A percentile compares a stretch with the other conserved stretches of the same genome.
Conservation (phyloP, 2,113 vertebrate genomes). For the Heteronetta atricapilla region DNA sequence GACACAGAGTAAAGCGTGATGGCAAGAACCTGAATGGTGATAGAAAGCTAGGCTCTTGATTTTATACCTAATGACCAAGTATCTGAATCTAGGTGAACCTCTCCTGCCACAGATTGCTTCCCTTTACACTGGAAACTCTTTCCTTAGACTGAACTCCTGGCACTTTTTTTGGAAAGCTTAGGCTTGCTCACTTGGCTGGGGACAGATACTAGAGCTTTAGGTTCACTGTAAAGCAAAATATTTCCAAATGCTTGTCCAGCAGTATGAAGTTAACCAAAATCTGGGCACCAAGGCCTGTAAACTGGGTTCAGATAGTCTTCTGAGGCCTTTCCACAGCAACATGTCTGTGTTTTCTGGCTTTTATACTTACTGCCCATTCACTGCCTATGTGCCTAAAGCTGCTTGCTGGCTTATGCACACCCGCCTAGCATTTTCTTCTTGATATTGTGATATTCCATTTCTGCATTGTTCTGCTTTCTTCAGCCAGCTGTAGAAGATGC, state of each 20-base stretch:
- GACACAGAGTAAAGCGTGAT: background rate
- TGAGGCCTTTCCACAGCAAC: background rate
- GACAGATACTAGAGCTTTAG: background rate
- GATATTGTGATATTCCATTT: background rate
- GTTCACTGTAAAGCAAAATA: background rate
- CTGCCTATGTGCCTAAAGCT: background rate
- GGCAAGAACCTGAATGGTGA: background rate
- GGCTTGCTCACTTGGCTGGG: background rate
- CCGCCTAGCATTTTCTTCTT: rapidly evolving
- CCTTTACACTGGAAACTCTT: background rate
- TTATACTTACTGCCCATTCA: background rate
- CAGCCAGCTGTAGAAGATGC: background rate
- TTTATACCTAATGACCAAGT: background rate
- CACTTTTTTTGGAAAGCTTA: background rate
- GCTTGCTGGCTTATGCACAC: background rate
- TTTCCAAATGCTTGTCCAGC: background rate
- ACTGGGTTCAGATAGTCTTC: background rate
- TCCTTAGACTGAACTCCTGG: background rate
- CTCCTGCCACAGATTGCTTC: background rate
- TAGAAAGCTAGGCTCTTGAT: background rate
- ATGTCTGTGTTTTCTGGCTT: background rate
- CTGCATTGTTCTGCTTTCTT: background rate
- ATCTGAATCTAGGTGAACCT: background rate
- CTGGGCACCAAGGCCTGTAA: background rate
- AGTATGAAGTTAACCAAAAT: background rate